These are phyloP conservation scores for Saimiri boliviensis DNA, from an alignment of 2,113 vertebrate species.

Conservation along the genomic window DNA sequence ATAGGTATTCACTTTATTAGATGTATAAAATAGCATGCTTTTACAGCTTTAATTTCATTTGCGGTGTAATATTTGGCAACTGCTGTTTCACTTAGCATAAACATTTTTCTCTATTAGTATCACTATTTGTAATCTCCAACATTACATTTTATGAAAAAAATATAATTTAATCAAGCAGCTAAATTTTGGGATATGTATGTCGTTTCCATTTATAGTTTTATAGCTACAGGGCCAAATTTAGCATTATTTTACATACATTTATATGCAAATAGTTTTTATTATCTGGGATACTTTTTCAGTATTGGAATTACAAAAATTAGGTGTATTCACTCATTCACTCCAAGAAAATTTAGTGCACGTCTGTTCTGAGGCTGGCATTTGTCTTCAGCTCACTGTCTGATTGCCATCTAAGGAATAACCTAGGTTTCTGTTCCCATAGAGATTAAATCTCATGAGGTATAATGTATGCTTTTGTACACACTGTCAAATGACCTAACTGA, in stretches of 20 bases:
- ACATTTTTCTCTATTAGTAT: not conserved
- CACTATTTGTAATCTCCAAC: not conserved
- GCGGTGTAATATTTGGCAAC: not conserved
- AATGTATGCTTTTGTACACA: not conserved
- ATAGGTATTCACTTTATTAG: not conserved
- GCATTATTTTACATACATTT: not conserved
- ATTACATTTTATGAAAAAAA: not conserved
- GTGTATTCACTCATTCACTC: not conserved
- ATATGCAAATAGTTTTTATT: not conserved
- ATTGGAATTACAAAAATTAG: not conserved
- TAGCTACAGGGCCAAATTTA: not conserved
- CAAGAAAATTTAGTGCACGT: not conserved
- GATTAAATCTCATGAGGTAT: not conserved
- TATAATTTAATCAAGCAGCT: not conserved
- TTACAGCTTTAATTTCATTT: not conserved
- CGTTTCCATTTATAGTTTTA: not conserved
- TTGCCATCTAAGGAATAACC: not conserved
- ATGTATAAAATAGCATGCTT: not conserved
- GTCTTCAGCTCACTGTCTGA: not conserved
- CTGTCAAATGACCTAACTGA: not conserved
- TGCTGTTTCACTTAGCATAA: not conserved
- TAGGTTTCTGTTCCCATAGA: not conserved
- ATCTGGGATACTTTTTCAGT: not conserved
- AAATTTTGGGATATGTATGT: not conserved
- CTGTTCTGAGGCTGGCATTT: not conserved